Conservation (phyloP, 2,888 invertebrate species). For the Erebia palarica region DNA sequence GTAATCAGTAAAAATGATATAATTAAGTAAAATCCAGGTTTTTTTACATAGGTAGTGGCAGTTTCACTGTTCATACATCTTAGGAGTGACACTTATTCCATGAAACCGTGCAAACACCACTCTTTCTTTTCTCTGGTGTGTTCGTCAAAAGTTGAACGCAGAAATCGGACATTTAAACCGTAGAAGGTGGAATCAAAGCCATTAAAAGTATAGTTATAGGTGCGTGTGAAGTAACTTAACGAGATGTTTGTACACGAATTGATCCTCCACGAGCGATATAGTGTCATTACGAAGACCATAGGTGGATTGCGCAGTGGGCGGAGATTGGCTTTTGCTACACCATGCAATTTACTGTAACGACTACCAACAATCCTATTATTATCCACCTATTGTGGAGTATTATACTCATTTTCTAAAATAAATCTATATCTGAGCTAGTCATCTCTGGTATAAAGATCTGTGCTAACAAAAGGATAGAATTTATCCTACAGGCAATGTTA, state of each 20-base stretch:
- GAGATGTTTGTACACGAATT: constrained; percentile 29
- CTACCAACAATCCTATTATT: constrained; percentile 44
- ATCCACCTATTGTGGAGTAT: constrained; percentile 39
- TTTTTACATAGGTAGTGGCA: too few species aligned
- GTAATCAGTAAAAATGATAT: too few species aligned
- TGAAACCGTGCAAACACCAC: too few species aligned
- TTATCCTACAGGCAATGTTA: neutral
- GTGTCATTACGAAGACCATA: constrained; percentile 38
- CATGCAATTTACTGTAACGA: constrained; percentile 44
- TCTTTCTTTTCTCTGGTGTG: too few species aligned
- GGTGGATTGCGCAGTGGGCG: constrained; percentile 38
- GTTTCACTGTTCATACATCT: too few species aligned
- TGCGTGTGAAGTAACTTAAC: constrained; percentile 16
- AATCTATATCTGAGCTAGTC: constrained; percentile 12
- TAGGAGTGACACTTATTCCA: too few species aligned
- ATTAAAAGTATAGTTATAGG: constrained; percentile 3
- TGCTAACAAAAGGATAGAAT: constrained; percentile 3
- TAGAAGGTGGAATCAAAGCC: neutral
- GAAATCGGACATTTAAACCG: too few species aligned
- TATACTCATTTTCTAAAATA: constrained; percentile 32
- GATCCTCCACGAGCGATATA: constrained; percentile 35
- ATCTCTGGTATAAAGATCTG: constrained; percentile 3
- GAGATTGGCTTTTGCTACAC: constrained; percentile 42
- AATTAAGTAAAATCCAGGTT: too few species aligned
- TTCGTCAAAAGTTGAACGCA: too few species aligned